Percentiles rank a stretch among this genome's conserved stretches.
Conservation (phyloP, 1,140 invertebrate genomes). For the Hyphantria cunea region DNA sequence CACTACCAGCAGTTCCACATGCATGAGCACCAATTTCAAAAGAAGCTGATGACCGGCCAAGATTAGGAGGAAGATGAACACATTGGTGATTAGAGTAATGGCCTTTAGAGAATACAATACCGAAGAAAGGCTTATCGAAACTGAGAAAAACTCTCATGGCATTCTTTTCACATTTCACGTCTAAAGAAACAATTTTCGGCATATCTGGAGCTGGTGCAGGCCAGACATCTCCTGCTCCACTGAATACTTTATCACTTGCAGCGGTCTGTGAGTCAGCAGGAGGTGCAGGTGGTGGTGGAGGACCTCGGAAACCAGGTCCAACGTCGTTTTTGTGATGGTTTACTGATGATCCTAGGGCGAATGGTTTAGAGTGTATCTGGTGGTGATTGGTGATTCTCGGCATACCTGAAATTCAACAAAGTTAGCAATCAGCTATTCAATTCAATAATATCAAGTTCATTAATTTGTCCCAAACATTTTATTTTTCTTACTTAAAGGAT, state of each 20-base stretch:
- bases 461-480: neutral
- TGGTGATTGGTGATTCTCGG: slow-evolving; percentile 78
- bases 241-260: slow-evolving; percentile 78
- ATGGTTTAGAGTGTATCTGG: slow-evolving; percentile 75
- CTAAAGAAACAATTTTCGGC: slow-evolving; percentile 94
- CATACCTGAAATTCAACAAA: slow-evolving; percentile 61
- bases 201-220: slow-evolving; percentile 90
- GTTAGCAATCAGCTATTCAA: too few species aligned
- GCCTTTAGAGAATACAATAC: slow-evolving; percentile 96
- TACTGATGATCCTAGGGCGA: slow-evolving; percentile 73
- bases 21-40: slow-evolving; percentile 95
- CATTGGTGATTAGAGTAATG: slow-evolving; percentile 96
- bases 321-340: slow-evolving; percentile 78
- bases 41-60: slow-evolving; percentile 92
- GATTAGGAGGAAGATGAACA: slow-evolving; percentile 93
- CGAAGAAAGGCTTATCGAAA: slow-evolving; percentile 97
- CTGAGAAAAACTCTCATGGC: slow-evolving; percentile 95
- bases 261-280: slow-evolving; percentile 78
- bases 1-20: slow-evolving; percentile 95
- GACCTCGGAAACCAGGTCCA: slow-evolving; percentile 84
- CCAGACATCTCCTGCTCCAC: slow-evolving; percentile 90
- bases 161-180: slow-evolving; percentile 97
- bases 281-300: slow-evolving; percentile 81
- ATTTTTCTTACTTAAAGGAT: slow-evolving; percentile 65
- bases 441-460: too few species aligned